Base-by-base conservation (phyloP, 2,888 invertebrate species). In the Ommatoiulus sabulosus region DNA sequence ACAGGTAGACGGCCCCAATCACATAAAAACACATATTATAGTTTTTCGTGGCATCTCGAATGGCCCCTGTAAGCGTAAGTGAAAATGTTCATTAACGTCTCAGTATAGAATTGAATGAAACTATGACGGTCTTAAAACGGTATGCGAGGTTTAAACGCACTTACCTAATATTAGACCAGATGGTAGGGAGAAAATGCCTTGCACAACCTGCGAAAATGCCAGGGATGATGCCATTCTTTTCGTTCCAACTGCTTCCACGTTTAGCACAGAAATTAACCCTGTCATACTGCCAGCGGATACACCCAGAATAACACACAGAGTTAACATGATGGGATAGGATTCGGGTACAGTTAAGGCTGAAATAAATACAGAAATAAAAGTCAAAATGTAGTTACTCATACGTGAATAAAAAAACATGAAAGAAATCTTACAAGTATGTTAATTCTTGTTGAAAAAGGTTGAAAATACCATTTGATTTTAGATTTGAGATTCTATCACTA, bases 141-240 rank as follows among this genome's bases (percentile, higher is more conserved):
- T 87, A 6, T 17, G 17, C 17, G 35, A 72, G 24, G 24, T 52
- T 63, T 48, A 43, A 48, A 7, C 24, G 24, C 24, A 46, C n/a
- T 84, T 85, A 86, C 88, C 88, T 84, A 88, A 57, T 44, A 88
- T 86, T 15, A 52, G 85, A 48, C 88, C 88, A 24, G 88, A 84
- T 85, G 88, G 88, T n/a, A 88, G 44, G 15, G 85, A 20, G 43
- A 88, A 88, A 8, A 86, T 24, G 5, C 88, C 88, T 57, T 88
- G 88, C 3, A n/a, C 48, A 48, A 88, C 85, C 88, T 88, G 88
- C 10, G 84, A 44, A 52, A 88, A 88, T 48, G 88, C 84, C 44
- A 88, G 24, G 17, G 88, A 44, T 24, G 88, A 88, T 7, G 88
- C 43, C 44, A 88, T 48, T 85, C 84, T 20, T 52, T 88, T 43